phyloP scores from a whole-genome alignment of 2,113 vertebrate genomes.

The Variabilichromis moorii region DNA sequence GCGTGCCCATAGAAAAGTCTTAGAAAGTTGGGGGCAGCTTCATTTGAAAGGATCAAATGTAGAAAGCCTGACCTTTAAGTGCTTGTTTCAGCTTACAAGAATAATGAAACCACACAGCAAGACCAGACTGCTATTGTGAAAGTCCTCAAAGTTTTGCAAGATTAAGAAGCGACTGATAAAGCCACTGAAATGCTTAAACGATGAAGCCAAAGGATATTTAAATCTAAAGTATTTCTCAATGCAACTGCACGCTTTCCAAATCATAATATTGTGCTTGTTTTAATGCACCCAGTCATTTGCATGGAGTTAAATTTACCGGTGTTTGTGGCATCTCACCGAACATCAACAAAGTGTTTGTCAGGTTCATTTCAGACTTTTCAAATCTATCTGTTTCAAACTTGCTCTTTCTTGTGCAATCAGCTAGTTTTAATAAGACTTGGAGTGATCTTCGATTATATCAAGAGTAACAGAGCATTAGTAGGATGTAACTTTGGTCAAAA shows the following conservation, averaged over 20 bases:
- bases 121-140: not conserved
- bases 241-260: not conserved
- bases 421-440: not conserved
- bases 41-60: slow-evolving; percentile 40
- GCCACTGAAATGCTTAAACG: not conserved
- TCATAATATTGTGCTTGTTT: not conserved
- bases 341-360: not conserved
- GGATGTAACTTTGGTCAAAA: not conserved
- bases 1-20: slow-evolving; percentile 64
- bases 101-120: slow-evolving; percentile 17
- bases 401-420: not conserved
- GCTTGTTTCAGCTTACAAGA: not conserved
- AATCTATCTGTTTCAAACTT: not conserved
- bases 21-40: slow-evolving; percentile 24
- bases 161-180: not conserved
- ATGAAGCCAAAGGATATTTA: not conserved
- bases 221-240: not conserved
- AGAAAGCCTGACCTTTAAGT: slow-evolving; percentile 42
- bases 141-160: not conserved
- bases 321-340: not conserved
- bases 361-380: not conserved
- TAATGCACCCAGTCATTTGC: not conserved
- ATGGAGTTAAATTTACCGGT: not conserved
- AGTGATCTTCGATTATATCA: not conserved
- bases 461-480: not conserved